These are phyloP conservation scores for Dynastes tityus DNA, from an alignment of 2,888 invertebrate species.

Conservation along the genomic window DNA sequence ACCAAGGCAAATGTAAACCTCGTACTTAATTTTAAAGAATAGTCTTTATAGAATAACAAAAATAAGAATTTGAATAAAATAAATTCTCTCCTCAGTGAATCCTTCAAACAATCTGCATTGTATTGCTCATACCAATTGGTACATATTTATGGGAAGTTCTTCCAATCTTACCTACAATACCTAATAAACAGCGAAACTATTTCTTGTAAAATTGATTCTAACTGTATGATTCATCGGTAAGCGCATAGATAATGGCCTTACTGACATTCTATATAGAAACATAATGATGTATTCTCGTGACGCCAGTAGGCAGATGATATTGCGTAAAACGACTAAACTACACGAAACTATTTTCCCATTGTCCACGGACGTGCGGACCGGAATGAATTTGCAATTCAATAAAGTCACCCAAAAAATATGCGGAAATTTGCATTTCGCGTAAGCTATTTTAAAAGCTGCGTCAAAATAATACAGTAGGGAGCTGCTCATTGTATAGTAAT, in stretches of 20 bases:
- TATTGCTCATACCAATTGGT: too few species aligned
- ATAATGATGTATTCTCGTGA: slow-evolving; percentile 2
- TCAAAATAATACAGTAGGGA: slow-evolving; percentile 16
- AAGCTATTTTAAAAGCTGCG: slow-evolving; percentile 22
- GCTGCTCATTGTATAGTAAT: slow-evolving; percentile 32
- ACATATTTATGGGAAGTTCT: too few species aligned
- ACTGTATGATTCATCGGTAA: slow-evolving; percentile 41
- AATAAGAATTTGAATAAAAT: too few species aligned
- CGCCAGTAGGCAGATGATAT: slow-evolving; percentile 34
- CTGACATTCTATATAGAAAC: slow-evolving; percentile 29
- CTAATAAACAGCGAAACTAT: background rate
- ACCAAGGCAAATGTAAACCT: too few species aligned
- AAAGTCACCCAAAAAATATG: slow-evolving; percentile 9
- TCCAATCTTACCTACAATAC: too few species aligned
- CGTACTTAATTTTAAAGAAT: too few species aligned
- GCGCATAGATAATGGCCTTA: slow-evolving; percentile 20
- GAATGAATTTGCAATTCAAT: slow-evolving; percentile 49
- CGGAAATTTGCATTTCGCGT: slow-evolving; percentile 18
- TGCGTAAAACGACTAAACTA: slow-evolving; percentile 35
- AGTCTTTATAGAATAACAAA: too few species aligned
- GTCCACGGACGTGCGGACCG: slow-evolving; percentile 24
- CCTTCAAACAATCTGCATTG: too few species aligned
- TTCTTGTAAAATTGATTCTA: slow-evolving; percentile 13
- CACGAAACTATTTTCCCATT: slow-evolving; percentile 48
- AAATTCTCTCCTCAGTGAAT: too few species aligned